Evolutionary conservation across 1,140 invertebrate species (phyloP), one percentile per base, ranked within the genome.

Genomic region (Cepaea nemoralis): DNA sequence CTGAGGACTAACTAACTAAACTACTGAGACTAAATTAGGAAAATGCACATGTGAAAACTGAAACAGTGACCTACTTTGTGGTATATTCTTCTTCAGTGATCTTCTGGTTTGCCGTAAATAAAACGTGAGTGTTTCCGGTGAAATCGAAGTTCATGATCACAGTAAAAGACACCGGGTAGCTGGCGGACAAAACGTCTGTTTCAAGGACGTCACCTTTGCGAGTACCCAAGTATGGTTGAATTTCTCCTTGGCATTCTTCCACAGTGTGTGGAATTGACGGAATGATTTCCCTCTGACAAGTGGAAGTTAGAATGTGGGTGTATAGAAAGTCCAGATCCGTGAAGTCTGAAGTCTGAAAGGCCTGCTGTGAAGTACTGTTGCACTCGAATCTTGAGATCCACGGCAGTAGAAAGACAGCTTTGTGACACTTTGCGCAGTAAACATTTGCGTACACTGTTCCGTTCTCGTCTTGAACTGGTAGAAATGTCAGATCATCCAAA

Each of bases 391-490:
- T 66, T 35, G 73, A 90, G 74, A 79, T 92, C 91, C 42, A 92
- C 3, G 85, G 78, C 3, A 73, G 82, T 16, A 84, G 73, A 16
- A 81, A 83, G 2, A 84, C 82, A 0, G 91, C 91, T 31, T 90
- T 85, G 83, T 94, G 93, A 85, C 94, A 94, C 16, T 92, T 82
- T 6, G 93, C 93, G 85, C 94, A 94, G 83, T 94, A 93, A 0
- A 91, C 85, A 83, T 94, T 94, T 82, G 92, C 89, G 85, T 93
- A 94, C 0, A 93, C 93, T 42, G 92, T 81, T 2, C 92, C 91
- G 10, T 84, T 84, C 27, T 85, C 33, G 82, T 92, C 92, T 8
- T 93, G 90, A 5, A 92, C 88, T 0, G 92, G 89, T 19, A 88
- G 85, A 19, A 78, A 40, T 8, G 73, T 42, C 16, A 88, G 50